phyloP scores from a whole-genome alignment of 2,113 vertebrate genomes.

The Alaudala cheleensis region DNA sequence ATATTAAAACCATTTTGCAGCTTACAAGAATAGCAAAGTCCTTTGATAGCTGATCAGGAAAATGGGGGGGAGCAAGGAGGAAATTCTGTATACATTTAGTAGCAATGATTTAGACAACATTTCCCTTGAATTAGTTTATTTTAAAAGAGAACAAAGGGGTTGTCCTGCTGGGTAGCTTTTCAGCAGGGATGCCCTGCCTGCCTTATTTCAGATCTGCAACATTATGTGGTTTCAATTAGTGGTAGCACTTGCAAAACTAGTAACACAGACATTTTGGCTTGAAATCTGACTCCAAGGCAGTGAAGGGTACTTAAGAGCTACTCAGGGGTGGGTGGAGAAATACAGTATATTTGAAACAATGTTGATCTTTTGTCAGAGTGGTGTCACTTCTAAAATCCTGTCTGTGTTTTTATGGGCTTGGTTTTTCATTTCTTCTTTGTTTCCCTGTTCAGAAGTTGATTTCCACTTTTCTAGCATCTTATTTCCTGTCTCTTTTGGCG shows the following conservation, averaged over 20 bases:
- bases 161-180: slow-evolving; percentile 67
- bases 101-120: slow-evolving; percentile 42
- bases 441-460: neutral
- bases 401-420: neutral
- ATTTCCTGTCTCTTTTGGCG: neutral
- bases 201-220: slow-evolving; percentile 60
- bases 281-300: slow-evolving; percentile 53
- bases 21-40: slow-evolving; percentile 50
- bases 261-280: slow-evolving; percentile 60
- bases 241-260: slow-evolving; percentile 68
- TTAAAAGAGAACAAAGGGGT: slow-evolving; percentile 68
- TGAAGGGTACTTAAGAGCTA: slow-evolving; percentile 38
- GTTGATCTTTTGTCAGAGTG: slow-evolving; percentile 33
- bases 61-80: neutral
- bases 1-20: slow-evolving; percentile 61
- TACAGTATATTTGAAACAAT: neutral
- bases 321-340: neutral
- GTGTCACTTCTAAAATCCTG: neutral
- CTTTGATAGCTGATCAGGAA: slow-evolving; percentile 67
- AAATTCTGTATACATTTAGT: slow-evolving; percentile 40
- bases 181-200: slow-evolving; percentile 58
- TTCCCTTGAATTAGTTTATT: slow-evolving; percentile 62
- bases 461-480: neutral
- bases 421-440: neutral
- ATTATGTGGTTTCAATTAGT: slow-evolving; percentile 71